These are phyloP conservation scores for Macropodus opercularis DNA, from an alignment of 2,797 vertebrate species.

Conservation along the genomic window DNA sequence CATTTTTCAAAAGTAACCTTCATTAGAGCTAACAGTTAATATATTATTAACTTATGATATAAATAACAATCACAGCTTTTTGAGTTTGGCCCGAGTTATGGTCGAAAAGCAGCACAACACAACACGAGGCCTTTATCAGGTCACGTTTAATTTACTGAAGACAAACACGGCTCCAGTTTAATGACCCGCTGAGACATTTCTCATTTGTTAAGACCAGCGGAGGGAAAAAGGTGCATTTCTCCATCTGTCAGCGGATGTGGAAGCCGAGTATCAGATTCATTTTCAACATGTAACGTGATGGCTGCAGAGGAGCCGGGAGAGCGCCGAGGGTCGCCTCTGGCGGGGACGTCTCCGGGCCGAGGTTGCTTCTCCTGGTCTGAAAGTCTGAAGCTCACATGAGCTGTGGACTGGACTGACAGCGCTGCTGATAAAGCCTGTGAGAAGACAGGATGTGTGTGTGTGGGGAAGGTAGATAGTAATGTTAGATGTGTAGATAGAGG, in stretches of 20 bases:
- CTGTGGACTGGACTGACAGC: conserved; percentile 33
- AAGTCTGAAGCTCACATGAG: conserved; percentile 49
- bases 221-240: conserved; percentile 9
- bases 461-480: conserved; percentile 50
- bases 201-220: background rate
- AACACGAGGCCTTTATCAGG: background rate
- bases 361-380: conserved; percentile 34
- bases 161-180: background rate
- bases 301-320: conserved; percentile 22
- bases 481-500: conserved; percentile 68
- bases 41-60: no score
- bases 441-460: conserved; percentile 37
- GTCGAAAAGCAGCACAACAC: no score
- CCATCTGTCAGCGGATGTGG: conserved; percentile 5
- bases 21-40: no score
- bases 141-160: background rate
- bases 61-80: no score
- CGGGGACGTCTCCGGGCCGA: conserved; percentile 49
- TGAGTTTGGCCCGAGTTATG: no score
- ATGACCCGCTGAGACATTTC: background rate
- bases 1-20: no score
- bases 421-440: conserved; percentile 48
- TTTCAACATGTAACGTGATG: conserved; percentile 18
- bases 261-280: conserved; percentile 24
- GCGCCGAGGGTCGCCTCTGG: conserved; percentile 33